phyloP scores from a whole-genome alignment of 2,888 invertebrate genomes.

The Schizotus pectinicornis region DNA sequence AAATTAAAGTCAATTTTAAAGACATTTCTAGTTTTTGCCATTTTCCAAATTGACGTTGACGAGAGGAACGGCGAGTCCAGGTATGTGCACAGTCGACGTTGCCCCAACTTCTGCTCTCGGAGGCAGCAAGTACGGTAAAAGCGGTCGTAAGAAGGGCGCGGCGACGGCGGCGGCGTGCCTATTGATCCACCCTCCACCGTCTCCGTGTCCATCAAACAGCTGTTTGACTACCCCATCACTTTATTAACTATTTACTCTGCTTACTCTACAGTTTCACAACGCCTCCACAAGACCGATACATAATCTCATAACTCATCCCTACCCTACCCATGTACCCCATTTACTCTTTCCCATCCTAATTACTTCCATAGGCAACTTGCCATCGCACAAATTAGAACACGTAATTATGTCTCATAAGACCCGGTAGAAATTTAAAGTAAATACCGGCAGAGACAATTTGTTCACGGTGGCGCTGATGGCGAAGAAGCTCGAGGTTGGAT shows the following conservation, averaged over 20 bases:
- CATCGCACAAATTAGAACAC: conserved; percentile 22
- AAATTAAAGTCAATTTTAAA: too few species aligned
- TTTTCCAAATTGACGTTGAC: too few species aligned
- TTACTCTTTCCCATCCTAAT: conserved; percentile 25
- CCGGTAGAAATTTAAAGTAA: conserved; percentile 23
- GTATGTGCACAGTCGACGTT: too few species aligned
- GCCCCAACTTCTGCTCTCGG: too few species aligned
- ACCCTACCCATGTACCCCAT: conserved; percentile 18
- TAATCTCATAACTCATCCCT: conserved; percentile 22
- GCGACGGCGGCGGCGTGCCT: conserved; percentile 27
- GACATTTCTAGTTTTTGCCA: too few species aligned
- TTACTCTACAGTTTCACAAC: conserved; percentile 22
- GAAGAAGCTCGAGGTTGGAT: conserved; percentile 14
- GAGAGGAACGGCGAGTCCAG: too few species aligned
- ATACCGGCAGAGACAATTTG: conserved; percentile 20
- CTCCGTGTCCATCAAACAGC: conserved; percentile 31
- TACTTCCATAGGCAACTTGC: conserved; percentile 21
- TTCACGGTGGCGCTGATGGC: conserved; percentile 6
- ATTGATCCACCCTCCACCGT: conserved; percentile 37
- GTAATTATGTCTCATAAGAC: conserved; percentile 22
- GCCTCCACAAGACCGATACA: conserved; percentile 20
- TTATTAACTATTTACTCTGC: conserved; percentile 30
- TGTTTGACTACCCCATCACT: conserved; percentile 27
- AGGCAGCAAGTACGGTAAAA: conserved; percentile 11
- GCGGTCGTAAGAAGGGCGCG: conserved; percentile 13